phyloP scores from a whole-genome alignment of 2,888 invertebrate genomes.

The Lycocerus yunnanus region DNA sequence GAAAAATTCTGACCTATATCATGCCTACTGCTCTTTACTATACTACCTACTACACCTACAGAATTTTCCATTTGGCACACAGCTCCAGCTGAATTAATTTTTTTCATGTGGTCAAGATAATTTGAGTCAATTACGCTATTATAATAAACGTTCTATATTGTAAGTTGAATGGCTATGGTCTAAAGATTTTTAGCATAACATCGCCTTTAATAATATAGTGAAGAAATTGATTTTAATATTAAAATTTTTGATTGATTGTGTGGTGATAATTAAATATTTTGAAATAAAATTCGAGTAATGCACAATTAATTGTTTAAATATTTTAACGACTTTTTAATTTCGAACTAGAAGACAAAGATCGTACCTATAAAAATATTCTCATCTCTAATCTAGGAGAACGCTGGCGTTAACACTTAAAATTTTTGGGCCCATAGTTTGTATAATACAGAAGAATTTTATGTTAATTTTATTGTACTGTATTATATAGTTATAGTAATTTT shows the following conservation, averaged over 20 bases:
- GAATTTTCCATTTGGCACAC: slow-evolving; percentile 42
- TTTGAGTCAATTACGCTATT: slow-evolving; percentile 52
- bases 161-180: slow-evolving; percentile 42
- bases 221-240: background rate
- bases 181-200: slow-evolving; percentile 17
- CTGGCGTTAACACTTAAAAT: background rate
- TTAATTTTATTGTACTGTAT: background rate
- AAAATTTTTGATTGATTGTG: background rate
- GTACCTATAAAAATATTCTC: background rate
- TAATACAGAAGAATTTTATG: background rate
- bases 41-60: slow-evolving; percentile 4
- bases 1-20: slow-evolving; percentile 6
- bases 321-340: background rate
- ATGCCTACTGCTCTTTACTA: background rate
- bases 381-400: background rate
- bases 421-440: background rate
- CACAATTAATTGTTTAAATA: background rate
- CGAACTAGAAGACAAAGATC: background rate
- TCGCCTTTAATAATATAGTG: background rate
- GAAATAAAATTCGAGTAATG: background rate
- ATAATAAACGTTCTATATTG: slow-evolving; percentile 48
- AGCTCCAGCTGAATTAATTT: slow-evolving; percentile 47
- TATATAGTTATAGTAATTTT: too few relatives aligned
- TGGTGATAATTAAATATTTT: background rate
- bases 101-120: slow-evolving; percentile 51